Conservation (phyloP, 2,797 vertebrate species). For the Liparis tanakae region DNA sequence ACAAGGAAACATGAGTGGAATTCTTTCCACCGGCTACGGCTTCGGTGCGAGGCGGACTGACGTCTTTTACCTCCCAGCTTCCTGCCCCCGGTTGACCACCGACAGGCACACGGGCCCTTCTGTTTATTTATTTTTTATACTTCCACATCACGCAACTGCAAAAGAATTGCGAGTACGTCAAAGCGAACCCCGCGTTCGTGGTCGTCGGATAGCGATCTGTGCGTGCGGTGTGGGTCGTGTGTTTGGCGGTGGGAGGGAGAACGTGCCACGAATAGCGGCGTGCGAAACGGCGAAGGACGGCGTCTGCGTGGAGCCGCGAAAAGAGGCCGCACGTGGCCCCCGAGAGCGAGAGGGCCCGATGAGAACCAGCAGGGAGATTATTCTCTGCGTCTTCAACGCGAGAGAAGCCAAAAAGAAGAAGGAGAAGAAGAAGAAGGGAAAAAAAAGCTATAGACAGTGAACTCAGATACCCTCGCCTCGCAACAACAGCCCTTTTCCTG, state of each 20-base stretch:
- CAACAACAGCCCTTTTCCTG: constrained; percentile 72
- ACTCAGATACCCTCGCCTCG: constrained; percentile 76
- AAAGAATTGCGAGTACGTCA: constrained; percentile 32
- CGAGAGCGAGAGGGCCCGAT: constrained; percentile 25
- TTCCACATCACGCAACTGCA: constrained; percentile 3
- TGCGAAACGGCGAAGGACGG: constrained; percentile 10
- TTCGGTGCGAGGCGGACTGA: constrained; percentile 64
- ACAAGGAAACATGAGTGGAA: constrained; percentile 77
- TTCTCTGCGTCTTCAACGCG: constrained; percentile 59
- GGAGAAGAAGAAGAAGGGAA: not conserved
- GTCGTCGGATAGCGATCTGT: not conserved
- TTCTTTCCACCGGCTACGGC: constrained; percentile 70
- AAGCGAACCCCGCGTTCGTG: not conserved
- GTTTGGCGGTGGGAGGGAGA: not conserved
- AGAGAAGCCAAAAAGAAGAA: constrained; percentile 48
- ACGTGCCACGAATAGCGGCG: not conserved
- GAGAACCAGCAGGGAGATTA: constrained; percentile 66
- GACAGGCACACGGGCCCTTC: constrained; percentile 1
- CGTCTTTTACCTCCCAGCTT: constrained; percentile 65
- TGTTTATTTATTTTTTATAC: not conserved
- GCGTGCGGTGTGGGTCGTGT: not conserved
- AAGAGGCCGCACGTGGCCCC: constrained; percentile 42
- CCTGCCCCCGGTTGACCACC: constrained; percentile 25
- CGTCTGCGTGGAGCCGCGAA: constrained; percentile 34
- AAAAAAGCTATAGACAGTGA: constrained; percentile 56